Percentiles rank a stretch among this genome's conserved stretches.
Conservation (phyloP, 64 coral and sea anemone species). For the Pocillopora verrucosa region DNA sequence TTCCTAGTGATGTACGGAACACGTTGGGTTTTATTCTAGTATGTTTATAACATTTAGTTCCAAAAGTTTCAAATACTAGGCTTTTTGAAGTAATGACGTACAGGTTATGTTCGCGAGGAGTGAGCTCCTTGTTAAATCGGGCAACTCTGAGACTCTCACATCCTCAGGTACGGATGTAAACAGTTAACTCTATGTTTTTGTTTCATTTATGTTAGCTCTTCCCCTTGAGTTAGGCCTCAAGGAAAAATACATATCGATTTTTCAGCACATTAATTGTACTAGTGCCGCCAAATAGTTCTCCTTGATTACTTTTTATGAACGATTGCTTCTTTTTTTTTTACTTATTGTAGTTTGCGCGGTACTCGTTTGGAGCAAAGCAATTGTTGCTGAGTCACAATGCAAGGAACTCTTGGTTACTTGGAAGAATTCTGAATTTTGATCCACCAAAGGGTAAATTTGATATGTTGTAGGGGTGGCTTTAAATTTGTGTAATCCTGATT, state of each 20-base stretch:
- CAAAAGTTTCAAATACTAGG: neutral
- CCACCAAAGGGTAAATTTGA: slow-evolving; percentile 27
- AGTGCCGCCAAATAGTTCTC: no score
- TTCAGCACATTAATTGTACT: no score
- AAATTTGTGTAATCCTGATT: no score
- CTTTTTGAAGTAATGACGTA: slow-evolving; percentile 9
- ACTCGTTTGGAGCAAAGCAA: neutral
- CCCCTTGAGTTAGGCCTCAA: neutral
- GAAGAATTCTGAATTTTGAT: slow-evolving; percentile 34
- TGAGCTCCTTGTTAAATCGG: slow-evolving; percentile 7
- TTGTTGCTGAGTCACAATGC: slow-evolving; percentile 34
- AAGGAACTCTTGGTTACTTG: neutral
- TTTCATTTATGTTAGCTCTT: neutral
- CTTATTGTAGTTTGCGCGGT: neutral
- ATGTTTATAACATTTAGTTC: neutral
- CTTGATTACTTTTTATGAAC: no score
- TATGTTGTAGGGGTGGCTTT: neutral
- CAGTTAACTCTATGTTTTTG: no score
- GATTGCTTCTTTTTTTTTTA: neutral
- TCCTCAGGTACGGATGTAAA: neutral
- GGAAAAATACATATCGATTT: no score
- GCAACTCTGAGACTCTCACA: slow-evolving; percentile 23
- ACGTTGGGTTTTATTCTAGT: neutral
- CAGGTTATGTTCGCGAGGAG: slow-evolving; percentile 3
- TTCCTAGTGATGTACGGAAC: neutral